Percentiles rank a stretch among this genome's conserved stretches.
phyloP scores from a whole-genome alignment of 2,113 vertebrate genomes.

The Onychostruthus taczanowskii region DNA sequence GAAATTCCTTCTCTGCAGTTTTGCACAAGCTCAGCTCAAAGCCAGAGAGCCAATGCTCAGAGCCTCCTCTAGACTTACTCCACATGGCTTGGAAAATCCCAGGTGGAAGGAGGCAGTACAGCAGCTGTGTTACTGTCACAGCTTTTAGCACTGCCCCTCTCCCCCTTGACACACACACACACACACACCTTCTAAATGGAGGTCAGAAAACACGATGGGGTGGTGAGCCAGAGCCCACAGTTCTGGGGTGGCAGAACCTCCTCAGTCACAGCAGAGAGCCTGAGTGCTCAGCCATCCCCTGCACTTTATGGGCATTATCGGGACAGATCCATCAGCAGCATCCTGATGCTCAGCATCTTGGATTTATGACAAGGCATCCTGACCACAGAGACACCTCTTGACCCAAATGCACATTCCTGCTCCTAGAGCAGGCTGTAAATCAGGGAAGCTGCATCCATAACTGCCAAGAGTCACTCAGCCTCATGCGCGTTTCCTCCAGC shows the following conservation, averaged over 20 bases:
- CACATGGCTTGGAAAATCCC: not conserved
- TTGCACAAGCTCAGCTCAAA: not conserved
- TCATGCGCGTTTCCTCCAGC: conserved; percentile 7
- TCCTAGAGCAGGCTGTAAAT: conserved; percentile 35
- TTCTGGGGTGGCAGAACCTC: not conserved
- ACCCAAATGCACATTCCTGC: conserved; percentile 54
- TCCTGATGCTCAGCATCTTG: not conserved
- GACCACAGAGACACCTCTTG: conserved; percentile 45
- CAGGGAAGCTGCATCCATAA: conserved; percentile 31
- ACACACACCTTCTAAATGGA: not conserved
- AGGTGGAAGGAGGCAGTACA: not conserved
- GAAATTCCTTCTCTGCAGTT: not conserved
- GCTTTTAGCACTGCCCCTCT: not conserved
- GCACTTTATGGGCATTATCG: not conserved
- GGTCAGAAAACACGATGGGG: not conserved
- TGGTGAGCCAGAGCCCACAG: not conserved
- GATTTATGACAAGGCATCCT: conserved; percentile 32
- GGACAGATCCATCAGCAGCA: not conserved
- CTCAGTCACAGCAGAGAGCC: not conserved
- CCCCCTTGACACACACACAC: accelerated
- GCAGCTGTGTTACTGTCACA: not conserved
- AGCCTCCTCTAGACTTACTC: not conserved
- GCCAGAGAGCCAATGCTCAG: not conserved
- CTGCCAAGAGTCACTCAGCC: conserved; percentile 61
- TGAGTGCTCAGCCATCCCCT: not conserved